A percentile compares a stretch with the other conserved stretches of the same genome.
Evolutionary conservation across 2,888 invertebrate genomes (phyloP).

Genomic region (Octonoba sinensis): DNA sequence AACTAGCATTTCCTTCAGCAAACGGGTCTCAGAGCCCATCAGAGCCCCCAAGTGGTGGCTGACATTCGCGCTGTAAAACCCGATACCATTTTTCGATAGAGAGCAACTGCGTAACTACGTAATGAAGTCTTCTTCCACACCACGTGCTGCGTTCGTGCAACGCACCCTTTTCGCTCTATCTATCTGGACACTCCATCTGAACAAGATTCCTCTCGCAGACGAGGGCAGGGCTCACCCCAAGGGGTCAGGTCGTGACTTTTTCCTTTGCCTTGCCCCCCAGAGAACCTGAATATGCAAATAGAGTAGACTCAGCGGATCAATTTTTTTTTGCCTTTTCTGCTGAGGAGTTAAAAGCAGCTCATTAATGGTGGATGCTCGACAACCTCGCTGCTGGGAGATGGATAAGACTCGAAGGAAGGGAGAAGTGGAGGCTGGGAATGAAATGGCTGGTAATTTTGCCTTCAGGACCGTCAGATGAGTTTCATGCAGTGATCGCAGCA

Average conservation of each 20-base stretch:
- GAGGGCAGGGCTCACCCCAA: conserved; percentile 13
- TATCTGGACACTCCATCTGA: conserved; percentile 16
- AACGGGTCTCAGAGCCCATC: no score
- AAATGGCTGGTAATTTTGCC: no score
- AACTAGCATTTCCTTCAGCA: conserved; percentile 13
- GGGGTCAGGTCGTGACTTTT: conserved; percentile 39
- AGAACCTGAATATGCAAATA: conserved; percentile 26
- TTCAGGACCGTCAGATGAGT: no score
- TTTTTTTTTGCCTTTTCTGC: conserved; percentile 5
- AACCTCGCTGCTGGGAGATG: not conserved
- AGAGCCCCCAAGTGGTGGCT: no score
- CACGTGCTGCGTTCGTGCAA: conserved; percentile 17
- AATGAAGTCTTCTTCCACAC: conserved; percentile 16
- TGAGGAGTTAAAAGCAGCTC: conserved; percentile 22
- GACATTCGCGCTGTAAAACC: not conserved
- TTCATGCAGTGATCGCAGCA: no score
- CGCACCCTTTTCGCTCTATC: conserved; percentile 9
- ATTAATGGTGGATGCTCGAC: conserved; percentile 10
- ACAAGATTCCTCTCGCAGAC: conserved; percentile 14
- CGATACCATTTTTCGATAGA: conserved; percentile 5
- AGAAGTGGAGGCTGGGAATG: not conserved
- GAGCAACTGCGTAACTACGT: conserved; percentile 15
- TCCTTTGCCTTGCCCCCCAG: conserved; percentile 3
- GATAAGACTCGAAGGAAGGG: not conserved
- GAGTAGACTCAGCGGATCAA: conserved; percentile 16